Evolutionary conservation across 1,140 invertebrate genomes (phyloP), one percentile per base, ranked within the genome.

Genomic region (Octopus bimaculoides): DNA sequence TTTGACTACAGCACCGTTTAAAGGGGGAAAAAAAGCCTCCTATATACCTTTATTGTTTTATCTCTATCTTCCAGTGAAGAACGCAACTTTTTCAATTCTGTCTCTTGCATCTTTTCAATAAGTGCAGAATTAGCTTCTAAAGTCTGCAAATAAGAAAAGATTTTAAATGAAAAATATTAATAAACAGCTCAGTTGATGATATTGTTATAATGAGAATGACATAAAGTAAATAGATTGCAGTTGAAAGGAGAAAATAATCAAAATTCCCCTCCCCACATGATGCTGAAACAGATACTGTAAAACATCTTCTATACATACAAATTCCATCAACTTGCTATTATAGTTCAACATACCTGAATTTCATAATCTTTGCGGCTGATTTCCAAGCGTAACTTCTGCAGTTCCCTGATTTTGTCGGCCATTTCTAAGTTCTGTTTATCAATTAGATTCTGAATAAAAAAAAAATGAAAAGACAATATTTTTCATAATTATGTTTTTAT

Each of bases 1-100:
- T 41, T 41, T 41, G 3, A 41, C 26, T 41, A 41, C 26, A 41
- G 26, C 0, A 41, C 26, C 26, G 3, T 41, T 41, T 41, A 41
- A 41, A 41, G 26, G 26, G 26, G 26, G 26, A 3, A 41, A 41
- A 41, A 41, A 41, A 41, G 26, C 26, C 26, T 41, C 26, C 26
- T 41, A 41, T 41, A 41, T 56, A 86, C 86, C 82, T 86, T 83
- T 54, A 86, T 83, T 12, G 83, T 83, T 79, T 85, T 82, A 78
- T 86, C 81, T 61, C 84, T 85, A 52, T 85, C 84, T 4, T 73
- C 79, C 10, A 82, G 78, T 77, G 81, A 81, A 41, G 79, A 61
- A 66, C 81, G 81, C 80, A 86, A 26, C 74, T 82, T 85, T 54
- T 86, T 79, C 76, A 86, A 74, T 12, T 81, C 78, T 17, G 83